Conservation (phyloP, 2,888 invertebrate species). For the Volucella zonaria region DNA sequence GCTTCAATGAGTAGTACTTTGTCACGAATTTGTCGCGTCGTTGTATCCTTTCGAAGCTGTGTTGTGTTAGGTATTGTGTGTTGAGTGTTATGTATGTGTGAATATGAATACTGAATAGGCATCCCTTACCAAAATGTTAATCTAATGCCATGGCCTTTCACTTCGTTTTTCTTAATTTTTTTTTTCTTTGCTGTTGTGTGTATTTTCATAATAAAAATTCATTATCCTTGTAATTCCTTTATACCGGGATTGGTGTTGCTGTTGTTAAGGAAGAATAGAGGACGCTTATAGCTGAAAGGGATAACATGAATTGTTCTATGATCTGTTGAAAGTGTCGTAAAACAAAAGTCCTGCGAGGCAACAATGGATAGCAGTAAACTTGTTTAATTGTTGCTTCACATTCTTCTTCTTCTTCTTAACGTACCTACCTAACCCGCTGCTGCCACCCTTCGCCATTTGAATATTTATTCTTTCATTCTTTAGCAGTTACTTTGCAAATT, state of each 20-base stretch:
- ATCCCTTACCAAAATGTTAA: conserved; percentile 15
- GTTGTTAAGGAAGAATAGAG: conserved; percentile 51
- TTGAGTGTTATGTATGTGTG: conserved; percentile 18
- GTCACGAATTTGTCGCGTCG: conserved; percentile 69
- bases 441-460: not conserved
- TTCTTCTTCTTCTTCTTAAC: conserved; percentile 3
- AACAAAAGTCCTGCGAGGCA: conserved; percentile 54
- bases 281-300: conserved; percentile 24
- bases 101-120: not conserved
- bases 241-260: conserved; percentile 23
- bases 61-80: conserved; percentile 18
- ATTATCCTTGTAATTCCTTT: conserved; percentile 70
- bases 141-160: conserved; percentile 44
- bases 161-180: conserved; percentile 4
- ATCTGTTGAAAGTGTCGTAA: conserved; percentile 73
- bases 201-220: conserved; percentile 64
- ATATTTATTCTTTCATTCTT: no score
- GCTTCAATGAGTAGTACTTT: conserved; percentile 72
- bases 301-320: conserved; percentile 69
- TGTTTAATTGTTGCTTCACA: conserved; percentile 52
- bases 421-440: no score
- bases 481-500: no score
- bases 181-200: conserved; percentile 32
- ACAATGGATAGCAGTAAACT: conserved; percentile 38
- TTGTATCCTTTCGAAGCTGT: conserved; percentile 42